Percentiles rank a stretch among this genome's conserved stretches.
phyloP scores from a whole-genome alignment of 2,797 vertebrate genomes.

The Dipus sagitta region DNA sequence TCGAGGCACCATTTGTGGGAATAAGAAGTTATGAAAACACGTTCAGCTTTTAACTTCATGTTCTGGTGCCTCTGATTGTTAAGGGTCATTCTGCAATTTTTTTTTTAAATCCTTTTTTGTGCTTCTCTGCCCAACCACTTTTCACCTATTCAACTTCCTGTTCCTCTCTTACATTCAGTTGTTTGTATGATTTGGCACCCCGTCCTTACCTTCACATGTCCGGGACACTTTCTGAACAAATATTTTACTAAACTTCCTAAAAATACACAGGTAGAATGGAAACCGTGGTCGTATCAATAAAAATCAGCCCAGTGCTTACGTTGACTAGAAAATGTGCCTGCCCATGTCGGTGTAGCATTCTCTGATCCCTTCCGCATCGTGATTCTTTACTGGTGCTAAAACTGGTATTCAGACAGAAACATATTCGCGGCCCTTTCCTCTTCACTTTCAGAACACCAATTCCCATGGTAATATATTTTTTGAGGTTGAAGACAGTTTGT shows the following conservation, averaged over 20 bases:
- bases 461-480: slow-evolving; percentile 49
- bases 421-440: background rate
- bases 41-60: slow-evolving; percentile 46
- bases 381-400: slow-evolving; percentile 50
- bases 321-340: slow-evolving; percentile 69
- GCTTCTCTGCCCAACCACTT: slow-evolving; percentile 66
- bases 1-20: slow-evolving; percentile 38
- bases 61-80: slow-evolving; percentile 62
- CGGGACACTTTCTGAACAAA: slow-evolving; percentile 80
- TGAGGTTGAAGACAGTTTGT: slow-evolving; percentile 41
- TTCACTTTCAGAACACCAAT: slow-evolving; percentile 20
- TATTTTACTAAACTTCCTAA: slow-evolving; percentile 81
- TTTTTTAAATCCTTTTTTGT: slow-evolving; percentile 70
- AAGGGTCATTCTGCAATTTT: slow-evolving; percentile 55
- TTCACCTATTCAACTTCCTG: slow-evolving; percentile 80
- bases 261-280: slow-evolving; percentile 76
- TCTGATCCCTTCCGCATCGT: background rate
- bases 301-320: slow-evolving; percentile 14
- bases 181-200: slow-evolving; percentile 81
- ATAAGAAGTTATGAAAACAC: slow-evolving; percentile 59
- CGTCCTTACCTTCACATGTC: slow-evolving; percentile 62
- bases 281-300: slow-evolving; percentile 47
- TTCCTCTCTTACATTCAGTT: slow-evolving; percentile 62
- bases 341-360: background rate
- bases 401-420: slow-evolving; percentile 25